A percentile compares a stretch with the other conserved stretches of the same genome.
phyloP scores from a whole-genome alignment of 1,140 invertebrate genomes.

The Aplysia californica region DNA sequence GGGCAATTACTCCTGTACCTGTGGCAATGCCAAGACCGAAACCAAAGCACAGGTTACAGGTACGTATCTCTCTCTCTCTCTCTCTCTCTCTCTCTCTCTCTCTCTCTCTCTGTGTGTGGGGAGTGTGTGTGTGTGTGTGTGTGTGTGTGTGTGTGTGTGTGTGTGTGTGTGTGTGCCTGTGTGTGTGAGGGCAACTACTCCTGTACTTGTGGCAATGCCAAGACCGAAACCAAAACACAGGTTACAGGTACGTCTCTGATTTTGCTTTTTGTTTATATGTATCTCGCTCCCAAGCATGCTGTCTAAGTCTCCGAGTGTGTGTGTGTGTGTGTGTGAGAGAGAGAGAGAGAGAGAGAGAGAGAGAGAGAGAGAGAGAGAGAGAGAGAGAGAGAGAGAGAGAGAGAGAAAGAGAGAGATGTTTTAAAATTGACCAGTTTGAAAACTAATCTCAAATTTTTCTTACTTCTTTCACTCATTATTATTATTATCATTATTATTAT shows the following conservation, averaged over 20 bases:
- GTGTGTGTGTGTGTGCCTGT: conserved; percentile 8
- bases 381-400: conserved; percentile 17
- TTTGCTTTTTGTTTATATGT: conserved; percentile 57
- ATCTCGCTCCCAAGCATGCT: too few species aligned
- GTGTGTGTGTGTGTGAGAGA: too few species aligned
- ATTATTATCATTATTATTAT: too few species aligned
- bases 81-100: background rate
- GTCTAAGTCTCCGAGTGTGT: too few species aligned
- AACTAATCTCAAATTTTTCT: too few species aligned
- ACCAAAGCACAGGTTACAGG: conserved; percentile 67
- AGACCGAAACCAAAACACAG: conserved; percentile 63
- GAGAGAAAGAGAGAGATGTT: too few species aligned
- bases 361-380: conserved; percentile 74
- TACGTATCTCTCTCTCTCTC: conserved; percentile 33
- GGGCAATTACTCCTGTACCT: conserved; percentile 84
- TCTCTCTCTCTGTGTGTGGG: background rate
- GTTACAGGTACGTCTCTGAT: conserved; percentile 63
- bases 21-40: conserved; percentile 64
- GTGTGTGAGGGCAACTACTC: conserved; percentile 90
- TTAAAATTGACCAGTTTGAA: too few species aligned
- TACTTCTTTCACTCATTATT: too few species aligned
- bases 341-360: background rate
- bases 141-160: background rate
- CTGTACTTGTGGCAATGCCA: conserved; percentile 72
- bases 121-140: background rate